These are phyloP conservation scores for Papilio dardanus DNA, from an alignment of 1,140 invertebrate species.

Conservation along the genomic window DNA sequence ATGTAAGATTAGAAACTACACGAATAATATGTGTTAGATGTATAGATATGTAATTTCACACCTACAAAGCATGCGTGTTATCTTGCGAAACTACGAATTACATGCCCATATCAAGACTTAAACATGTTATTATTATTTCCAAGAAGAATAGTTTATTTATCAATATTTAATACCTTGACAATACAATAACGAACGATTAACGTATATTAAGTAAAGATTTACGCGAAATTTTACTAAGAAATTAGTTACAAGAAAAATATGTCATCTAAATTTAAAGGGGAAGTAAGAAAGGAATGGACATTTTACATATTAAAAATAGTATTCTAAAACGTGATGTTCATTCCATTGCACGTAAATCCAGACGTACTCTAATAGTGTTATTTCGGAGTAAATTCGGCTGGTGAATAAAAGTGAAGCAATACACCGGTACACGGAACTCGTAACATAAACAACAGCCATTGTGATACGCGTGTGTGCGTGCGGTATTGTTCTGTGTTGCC, in stretches of 20 bases:
- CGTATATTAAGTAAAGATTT: background rate
- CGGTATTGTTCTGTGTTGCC: conserved; percentile 8
- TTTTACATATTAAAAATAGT: background rate
- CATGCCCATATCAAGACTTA: background rate
- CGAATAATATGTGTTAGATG: conserved; percentile 2
- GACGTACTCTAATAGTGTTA: background rate
- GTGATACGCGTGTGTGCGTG: background rate
- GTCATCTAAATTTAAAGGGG: no score
- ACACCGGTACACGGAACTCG: background rate
- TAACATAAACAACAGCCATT: conserved; percentile 11
- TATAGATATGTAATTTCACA: background rate
- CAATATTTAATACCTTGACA: no score
- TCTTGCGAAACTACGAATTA: conserved; percentile 1
- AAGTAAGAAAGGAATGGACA: no score
- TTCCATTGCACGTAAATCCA: background rate
- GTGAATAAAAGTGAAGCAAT: conserved; percentile 10
- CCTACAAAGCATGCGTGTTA: background rate
- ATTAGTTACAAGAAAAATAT: no score
- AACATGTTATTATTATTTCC: background rate
- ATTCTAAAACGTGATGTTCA: background rate
- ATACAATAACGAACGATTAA: no score
- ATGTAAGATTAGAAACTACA: conserved; percentile 1
- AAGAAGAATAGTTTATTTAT: background rate
- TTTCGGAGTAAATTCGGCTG: background rate
- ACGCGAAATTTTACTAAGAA: background rate